A percentile compares a stretch with the other conserved stretches of the same genome.
phyloP scores from a whole-genome alignment of 2,888 invertebrate species.

The Abrostola triplasia region DNA sequence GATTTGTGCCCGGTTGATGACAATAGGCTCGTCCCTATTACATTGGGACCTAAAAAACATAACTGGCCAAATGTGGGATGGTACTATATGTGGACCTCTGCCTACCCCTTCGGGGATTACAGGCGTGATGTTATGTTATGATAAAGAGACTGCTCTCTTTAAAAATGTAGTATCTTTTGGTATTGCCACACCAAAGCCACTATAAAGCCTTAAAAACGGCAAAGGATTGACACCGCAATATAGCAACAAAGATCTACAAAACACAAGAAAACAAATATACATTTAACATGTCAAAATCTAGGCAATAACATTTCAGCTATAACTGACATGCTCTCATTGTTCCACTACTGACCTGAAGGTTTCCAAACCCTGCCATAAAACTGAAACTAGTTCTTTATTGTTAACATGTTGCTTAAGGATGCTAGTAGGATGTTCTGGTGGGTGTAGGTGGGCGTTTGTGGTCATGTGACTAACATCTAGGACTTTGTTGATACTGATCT shows the following conservation, averaged over 20 bases:
- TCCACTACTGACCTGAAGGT: slow-evolving; percentile 36
- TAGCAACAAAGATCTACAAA: background rate
- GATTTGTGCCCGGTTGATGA: too few species aligned
- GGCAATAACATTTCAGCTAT: slow-evolving; percentile 5
- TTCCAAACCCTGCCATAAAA: slow-evolving; percentile 33
- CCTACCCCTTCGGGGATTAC: too few species aligned
- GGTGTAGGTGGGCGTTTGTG: slow-evolving; percentile 33
- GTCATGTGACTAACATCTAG: slow-evolving; percentile 38
- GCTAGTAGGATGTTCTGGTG: slow-evolving; percentile 25
- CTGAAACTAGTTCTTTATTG: slow-evolving; percentile 35
- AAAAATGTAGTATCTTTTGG: too few species aligned
- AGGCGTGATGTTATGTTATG: too few species aligned
- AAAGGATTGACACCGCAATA: too few species aligned
- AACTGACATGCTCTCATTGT: slow-evolving; percentile 19
- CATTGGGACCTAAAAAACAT: too few species aligned
- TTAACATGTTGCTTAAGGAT: slow-evolving; percentile 19
- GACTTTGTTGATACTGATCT: slow-evolving; percentile 13
- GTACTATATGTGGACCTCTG: too few species aligned
- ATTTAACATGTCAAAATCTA: slow-evolving; percentile 9
- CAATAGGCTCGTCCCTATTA: too few species aligned
- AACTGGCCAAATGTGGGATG: too few species aligned
- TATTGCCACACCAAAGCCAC: too few species aligned
- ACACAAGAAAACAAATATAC: background rate
- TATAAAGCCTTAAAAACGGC: too few species aligned
- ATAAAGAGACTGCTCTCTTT: too few species aligned